These are phyloP conservation scores for Lasioglossum figueresi DNA, from an alignment of 2,888 invertebrate species.

Conservation along the genomic window DNA sequence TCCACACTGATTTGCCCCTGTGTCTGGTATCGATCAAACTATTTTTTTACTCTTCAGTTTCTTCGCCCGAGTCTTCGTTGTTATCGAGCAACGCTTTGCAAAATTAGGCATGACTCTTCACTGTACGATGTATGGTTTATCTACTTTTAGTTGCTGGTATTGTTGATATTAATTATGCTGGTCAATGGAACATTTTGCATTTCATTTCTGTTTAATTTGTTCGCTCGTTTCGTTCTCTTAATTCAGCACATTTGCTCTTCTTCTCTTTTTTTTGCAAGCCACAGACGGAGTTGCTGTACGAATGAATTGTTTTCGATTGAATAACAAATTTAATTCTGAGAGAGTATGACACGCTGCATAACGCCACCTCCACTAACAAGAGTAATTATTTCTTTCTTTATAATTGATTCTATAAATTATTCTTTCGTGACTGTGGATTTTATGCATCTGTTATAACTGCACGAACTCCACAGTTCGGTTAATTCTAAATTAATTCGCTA, in stretches of 20 bases:
- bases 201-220: background rate
- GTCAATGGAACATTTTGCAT: too few species aligned
- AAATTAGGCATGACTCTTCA: background rate
- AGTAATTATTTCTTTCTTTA: conserved; percentile 7
- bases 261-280: conserved; percentile 4
- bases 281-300: background rate
- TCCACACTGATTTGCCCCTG: conserved; percentile 37
- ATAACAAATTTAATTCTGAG: conserved; percentile 3
- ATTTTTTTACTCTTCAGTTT: background rate
- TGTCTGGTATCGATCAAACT: background rate
- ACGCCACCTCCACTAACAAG: conserved; percentile 10
- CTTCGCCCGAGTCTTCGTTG: background rate
- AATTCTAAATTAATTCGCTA: background rate
- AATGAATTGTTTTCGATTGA: background rate
- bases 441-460: background rate
- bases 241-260: conserved; percentile 6
- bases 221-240: background rate
- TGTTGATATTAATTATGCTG: background rate
- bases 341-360: conserved; percentile 7
- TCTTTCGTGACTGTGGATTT: background rate
- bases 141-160: background rate
- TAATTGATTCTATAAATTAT: background rate
- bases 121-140: background rate
- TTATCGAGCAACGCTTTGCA: background rate
- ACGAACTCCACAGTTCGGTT: background rate